Evolutionary conservation across 1,140 invertebrate genomes (phyloP).

Genomic region (Aphidius ervi): DNA sequence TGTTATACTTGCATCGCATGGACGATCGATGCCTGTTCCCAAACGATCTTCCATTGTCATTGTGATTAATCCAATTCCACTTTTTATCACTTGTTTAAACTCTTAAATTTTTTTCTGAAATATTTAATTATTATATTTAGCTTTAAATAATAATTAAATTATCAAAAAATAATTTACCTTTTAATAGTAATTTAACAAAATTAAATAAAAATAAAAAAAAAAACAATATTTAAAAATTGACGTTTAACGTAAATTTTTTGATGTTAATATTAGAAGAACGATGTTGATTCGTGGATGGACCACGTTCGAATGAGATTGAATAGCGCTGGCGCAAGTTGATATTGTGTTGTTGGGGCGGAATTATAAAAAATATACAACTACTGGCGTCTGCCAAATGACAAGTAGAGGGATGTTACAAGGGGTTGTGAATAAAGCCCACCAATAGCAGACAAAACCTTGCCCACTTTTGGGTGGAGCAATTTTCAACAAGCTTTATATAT

Average conservation of each 20-base stretch:
- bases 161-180: too few relatives aligned
- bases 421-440: conserved; percentile 26
- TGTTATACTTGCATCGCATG: conserved; percentile 38
- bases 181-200: too few relatives aligned
- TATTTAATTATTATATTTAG: neutral
- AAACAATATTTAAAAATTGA: too few relatives aligned
- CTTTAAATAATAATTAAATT: neutral
- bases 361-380: conserved; percentile 8
- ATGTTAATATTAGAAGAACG: neutral
- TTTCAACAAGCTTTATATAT: neutral
- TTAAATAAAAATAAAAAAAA: too few relatives aligned
- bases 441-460: conserved; percentile 39
- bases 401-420: conserved; percentile 1
- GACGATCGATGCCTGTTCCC: conserved; percentile 45
- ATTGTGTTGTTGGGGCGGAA: conserved; percentile 19
- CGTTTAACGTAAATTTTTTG: too few relatives aligned
- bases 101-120: neutral
- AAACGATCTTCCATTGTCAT: conserved; percentile 55
- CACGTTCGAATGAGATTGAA: conserved; percentile 27
- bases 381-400: conserved; percentile 9
- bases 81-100: conserved; percentile 1
- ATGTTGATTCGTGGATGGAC: conserved; percentile 24
- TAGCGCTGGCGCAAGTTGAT: conserved; percentile 22
- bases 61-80: conserved; percentile 13
- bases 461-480: conserved; percentile 49